Base-by-base conservation (phyloP, 2,888 invertebrate genomes). In the Crepidodera aurea region DNA sequence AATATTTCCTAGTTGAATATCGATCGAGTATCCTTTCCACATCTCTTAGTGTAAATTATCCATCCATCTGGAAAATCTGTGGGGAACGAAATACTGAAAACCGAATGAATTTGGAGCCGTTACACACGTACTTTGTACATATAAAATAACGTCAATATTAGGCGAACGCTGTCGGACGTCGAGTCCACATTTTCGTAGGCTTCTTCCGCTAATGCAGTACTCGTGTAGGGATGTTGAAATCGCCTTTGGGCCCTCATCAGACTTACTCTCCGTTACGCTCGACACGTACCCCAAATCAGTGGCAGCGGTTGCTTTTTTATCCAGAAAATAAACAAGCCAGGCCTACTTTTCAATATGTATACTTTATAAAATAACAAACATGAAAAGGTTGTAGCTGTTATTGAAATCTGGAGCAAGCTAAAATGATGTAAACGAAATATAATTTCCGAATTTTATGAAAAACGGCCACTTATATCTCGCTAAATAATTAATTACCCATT, bases 121-220 rank as follows among this genome's bases (percentile, higher is more conserved):
- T 67, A 65, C 67, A 69, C 70, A 69, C 69, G 69, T 69, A 67
- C 63, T 68, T 67, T 65, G 64, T 65, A 65, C 65, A 62, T 64
- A 70, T 68, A 68, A 66, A 72, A 67, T 66, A 65, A 56, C 65
- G 64, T 60, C 65, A 44, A 39, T 62, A 64, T 64, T 62, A 68
- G 65, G 65, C 55, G 25, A 39, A 25, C 10, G 66, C 62, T 57
- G 54, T 60, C 60, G 62, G 62, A 56, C 58, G 62, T 57, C 54
- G 51, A 64, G 70, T 72, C 71, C 69, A 72, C 70, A 69, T 71
- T 72, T 68, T 68, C 65, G 70, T 70, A 76, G 77, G 77, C 76
- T 78, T 78, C 77, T 78, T 78, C 72, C 74, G 73, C 76, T 81
- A 81, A 81, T 81, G 81, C 80, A 81, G 76, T 75, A 80, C 77